Percentiles rank a stretch among this genome's conserved stretches.
phyloP scores from a whole-genome alignment of 2,797 vertebrate genomes.

The Prionace glauca region DNA sequence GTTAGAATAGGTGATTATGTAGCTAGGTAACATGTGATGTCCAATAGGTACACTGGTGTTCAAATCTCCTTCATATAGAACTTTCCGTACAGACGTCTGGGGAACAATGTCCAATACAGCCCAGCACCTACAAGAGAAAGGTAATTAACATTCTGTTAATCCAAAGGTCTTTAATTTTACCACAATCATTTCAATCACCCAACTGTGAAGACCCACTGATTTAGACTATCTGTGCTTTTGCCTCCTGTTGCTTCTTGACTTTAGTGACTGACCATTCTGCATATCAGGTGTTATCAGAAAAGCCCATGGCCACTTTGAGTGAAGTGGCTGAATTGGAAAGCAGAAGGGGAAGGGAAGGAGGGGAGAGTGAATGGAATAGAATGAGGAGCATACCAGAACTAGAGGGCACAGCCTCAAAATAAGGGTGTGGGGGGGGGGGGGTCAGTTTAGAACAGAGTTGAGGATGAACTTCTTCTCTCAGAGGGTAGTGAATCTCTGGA shows the following conservation, averaged over 20 bases:
- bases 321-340: background rate
- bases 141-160: background rate
- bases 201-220: background rate
- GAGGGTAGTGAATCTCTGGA: too few species aligned
- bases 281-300: background rate
- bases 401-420: too few species aligned
- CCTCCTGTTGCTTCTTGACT: background rate
- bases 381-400: background rate
- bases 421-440: too few species aligned
- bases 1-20: slow-evolving; percentile 52
- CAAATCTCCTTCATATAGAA: slow-evolving; percentile 42
- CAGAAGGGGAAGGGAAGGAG: background rate
- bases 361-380: background rate
- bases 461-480: too few species aligned
- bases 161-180: background rate
- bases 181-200: background rate
- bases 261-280: background rate
- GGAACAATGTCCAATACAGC: slow-evolving; percentile 61
- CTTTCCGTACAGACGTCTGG: slow-evolving; percentile 51
- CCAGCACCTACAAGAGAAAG: slow-evolving; percentile 55
- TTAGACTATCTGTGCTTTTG: background rate
- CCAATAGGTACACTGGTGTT: slow-evolving; percentile 44
- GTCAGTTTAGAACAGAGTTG: too few species aligned
- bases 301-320: background rate
- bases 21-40: slow-evolving; percentile 41